Base-by-base conservation (phyloP, 1,140 invertebrate genomes). In the Sycobia sp. region DNA sequence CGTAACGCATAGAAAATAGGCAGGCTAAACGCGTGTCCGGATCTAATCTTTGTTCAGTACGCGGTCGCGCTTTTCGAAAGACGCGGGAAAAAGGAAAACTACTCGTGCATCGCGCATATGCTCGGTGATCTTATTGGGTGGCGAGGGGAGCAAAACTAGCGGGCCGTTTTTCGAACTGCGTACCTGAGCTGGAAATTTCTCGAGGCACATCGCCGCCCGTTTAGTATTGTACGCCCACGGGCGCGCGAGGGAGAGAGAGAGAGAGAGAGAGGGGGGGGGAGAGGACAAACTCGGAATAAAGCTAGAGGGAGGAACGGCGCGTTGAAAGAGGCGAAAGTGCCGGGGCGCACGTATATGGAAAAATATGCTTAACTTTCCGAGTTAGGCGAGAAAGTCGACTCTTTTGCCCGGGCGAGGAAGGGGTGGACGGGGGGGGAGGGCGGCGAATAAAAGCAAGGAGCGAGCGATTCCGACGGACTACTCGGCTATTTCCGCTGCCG, bases 331-430 rank as follows among this genome's bases (percentile, higher is more conserved):
- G n/a, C n/a, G n/a, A n/a, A 2, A 13, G 23, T 13, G n/a, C 22
- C 14, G 23, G 36, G 14, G 18, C 14, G 51, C 16, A 43, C n/a
- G n/a, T n/a, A n/a, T n/a, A n/a, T 41, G 7, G 39, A 44, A 22
- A 43, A 56, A 56, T 44, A 27, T 41, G 39, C 39, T 27, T 32
- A 56, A 56, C 39, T 56, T 56, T 56, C 25, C 53, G 39, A 8
- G 8, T 56, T 41, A 56, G 41, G 13, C 9, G 38, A 44, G 53
- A 22, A 38, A 14, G 39, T 36, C n/a, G 36, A 20, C 25, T 29
- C 25, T 14, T 25, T 46, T n/a, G 20, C 43, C n/a, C n/a, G n/a
- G n/a, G n/a, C n/a, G n/a, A n/a, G n/a, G n/a, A n/a, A n/a, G n/a
- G n/a, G n/a, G n/a, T n/a, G n/a, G n/a, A n/a, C n/a, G n/a, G n/a